These are phyloP conservation scores for Diadromus collaris DNA, from an alignment of 2,888 invertebrate genomes.

Conservation along the genomic window DNA sequence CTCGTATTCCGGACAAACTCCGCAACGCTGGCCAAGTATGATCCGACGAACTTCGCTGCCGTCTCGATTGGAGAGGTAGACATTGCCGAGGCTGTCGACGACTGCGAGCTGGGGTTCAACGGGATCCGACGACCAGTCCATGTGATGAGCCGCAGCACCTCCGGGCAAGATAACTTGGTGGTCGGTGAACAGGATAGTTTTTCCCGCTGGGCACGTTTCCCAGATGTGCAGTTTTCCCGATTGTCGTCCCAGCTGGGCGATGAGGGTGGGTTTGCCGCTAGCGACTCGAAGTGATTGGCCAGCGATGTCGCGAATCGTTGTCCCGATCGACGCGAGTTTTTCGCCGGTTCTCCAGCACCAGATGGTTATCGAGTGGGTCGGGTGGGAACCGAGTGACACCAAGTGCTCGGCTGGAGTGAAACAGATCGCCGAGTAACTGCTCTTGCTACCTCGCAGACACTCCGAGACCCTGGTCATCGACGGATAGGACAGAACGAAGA, in stretches of 20 bases:
- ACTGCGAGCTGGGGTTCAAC: conserved; percentile 69
- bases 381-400: conserved; percentile 69
- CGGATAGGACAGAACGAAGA: conserved; percentile 85
- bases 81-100: conserved; percentile 69
- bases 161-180: conserved; percentile 69
- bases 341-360: conserved; percentile 87
- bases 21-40: conserved; percentile 69
- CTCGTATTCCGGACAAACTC: conserved; percentile 68
- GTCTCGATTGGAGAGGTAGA: conserved; percentile 70
- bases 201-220: conserved; percentile 66
- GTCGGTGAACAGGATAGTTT: conserved; percentile 60
- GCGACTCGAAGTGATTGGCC: conserved; percentile 70
- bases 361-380: conserved; percentile 81
- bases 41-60: conserved; percentile 69
- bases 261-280: conserved; percentile 57
- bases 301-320: conserved; percentile 67
- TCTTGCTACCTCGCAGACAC: conserved; percentile 64
- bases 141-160: conserved; percentile 58
- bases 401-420: conserved; percentile 70
- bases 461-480: conserved; percentile 79
- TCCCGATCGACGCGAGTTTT: conserved; percentile 79
- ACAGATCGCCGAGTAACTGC: conserved; percentile 70
- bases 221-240: conserved; percentile 72
- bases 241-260: conserved; percentile 71
- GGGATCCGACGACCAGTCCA: conserved; percentile 71